Percentiles rank a stretch among this genome's conserved stretches.
phyloP scores from a whole-genome alignment of 2,888 invertebrate genomes.

The Drosophila dives region DNA sequence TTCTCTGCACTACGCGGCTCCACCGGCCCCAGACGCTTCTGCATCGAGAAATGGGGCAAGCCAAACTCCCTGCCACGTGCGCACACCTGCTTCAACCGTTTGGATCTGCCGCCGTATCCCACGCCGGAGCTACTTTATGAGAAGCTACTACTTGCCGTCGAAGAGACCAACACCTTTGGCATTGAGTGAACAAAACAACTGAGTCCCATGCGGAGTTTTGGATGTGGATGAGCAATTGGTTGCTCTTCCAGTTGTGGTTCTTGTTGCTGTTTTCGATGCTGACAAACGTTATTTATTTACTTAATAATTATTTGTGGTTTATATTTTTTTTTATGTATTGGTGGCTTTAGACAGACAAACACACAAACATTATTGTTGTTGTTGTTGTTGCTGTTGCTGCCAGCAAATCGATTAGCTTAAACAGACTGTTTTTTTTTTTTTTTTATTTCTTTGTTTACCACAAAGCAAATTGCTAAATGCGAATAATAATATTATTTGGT shows the following conservation, averaged over 20 bases:
- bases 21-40: slow-evolving; percentile 97
- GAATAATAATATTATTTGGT: slow-evolving; percentile 20
- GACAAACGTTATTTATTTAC: slow-evolving; percentile 7
- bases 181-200: slow-evolving; percentile 87
- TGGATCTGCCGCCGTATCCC: slow-evolving; percentile 98
- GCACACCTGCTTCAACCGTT: slow-evolving; percentile 98
- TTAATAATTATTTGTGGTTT: slow-evolving; percentile 17
- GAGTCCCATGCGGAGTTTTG: background rate
- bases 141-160: slow-evolving; percentile 95
- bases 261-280: slow-evolving; percentile 2
- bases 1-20: slow-evolving; percentile 97
- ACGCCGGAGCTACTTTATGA: slow-evolving; percentile 95
- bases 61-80: slow-evolving; percentile 97
- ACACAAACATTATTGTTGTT: background rate
- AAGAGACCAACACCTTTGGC: slow-evolving; percentile 98
- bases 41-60: slow-evolving; percentile 98
- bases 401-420: slow-evolving; percentile 28
- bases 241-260: background rate
- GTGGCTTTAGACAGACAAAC: slow-evolving; percentile 3
- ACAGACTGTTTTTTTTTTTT: slow-evolving; percentile 39
- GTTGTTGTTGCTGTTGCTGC: background rate
- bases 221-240: slow-evolving; percentile 6
- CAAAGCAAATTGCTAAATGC: slow-evolving; percentile 2
- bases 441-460: slow-evolving; percentile 5
- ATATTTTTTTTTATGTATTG: slow-evolving; percentile 18